Conservation (phyloP, 2,888 invertebrate species). For the Sesia apiformis region DNA sequence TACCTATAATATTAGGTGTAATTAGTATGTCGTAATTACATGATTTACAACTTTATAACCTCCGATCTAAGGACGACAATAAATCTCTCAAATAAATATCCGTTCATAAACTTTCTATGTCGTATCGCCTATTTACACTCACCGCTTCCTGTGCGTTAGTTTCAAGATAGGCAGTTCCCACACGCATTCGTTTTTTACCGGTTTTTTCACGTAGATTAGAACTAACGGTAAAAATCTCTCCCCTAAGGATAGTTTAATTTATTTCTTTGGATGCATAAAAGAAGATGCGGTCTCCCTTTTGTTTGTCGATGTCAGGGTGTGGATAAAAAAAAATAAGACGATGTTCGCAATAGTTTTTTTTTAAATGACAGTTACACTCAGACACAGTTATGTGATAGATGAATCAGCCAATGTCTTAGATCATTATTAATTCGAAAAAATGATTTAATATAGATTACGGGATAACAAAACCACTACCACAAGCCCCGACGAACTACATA, state of each 20-base stretch:
- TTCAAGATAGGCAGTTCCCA: constrained; percentile 57
- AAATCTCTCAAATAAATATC: constrained; percentile 62
- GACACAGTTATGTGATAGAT: not conserved
- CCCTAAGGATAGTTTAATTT: constrained; percentile 71
- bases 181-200: constrained; percentile 52
- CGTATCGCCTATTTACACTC: constrained; percentile 64
- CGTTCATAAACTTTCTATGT: constrained; percentile 51
- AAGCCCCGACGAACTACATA: no score
- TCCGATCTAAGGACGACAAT: constrained; percentile 11
- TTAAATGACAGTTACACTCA: not conserved
- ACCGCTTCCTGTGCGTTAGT: constrained; percentile 55
- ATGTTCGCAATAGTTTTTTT: constrained; percentile 12
- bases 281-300: constrained; percentile 57
- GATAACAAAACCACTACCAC: no score
- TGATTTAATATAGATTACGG: no score
- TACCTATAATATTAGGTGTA: no score
- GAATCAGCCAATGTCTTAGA: no score
- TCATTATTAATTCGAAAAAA: no score
- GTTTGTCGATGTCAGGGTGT: constrained; percentile 43
- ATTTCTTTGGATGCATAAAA: constrained; percentile 58
- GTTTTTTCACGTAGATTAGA: constrained; percentile 59
- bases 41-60: no score
- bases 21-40: no score
- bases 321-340: constrained; percentile 30
- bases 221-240: constrained; percentile 68